These are phyloP conservation scores for Colaptes auratus DNA, from an alignment of 2,113 vertebrate genomes.

Conservation along the genomic window DNA sequence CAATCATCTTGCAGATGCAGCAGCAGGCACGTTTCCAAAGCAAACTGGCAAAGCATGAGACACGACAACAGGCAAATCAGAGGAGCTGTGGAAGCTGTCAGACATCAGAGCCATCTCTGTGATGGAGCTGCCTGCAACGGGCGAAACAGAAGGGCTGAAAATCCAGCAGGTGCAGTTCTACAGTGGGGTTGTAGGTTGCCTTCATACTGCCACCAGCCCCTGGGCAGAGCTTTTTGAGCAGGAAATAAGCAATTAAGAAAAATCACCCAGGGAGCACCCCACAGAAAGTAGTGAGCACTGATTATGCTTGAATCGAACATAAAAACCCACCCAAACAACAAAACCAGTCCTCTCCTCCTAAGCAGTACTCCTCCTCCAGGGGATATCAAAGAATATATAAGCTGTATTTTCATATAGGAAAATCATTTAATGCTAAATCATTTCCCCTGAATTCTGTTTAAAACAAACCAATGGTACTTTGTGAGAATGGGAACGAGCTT, in stretches of 20 bases:
- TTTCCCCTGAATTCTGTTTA: not conserved
- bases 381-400: not conserved
- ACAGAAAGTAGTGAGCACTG: not conserved
- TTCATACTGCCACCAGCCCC: not conserved
- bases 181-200: not conserved
- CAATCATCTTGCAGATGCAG: not conserved
- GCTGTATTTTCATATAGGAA: not conserved
- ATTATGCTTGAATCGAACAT: not conserved
- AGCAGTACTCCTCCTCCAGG: not conserved
- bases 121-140: not conserved
- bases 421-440: not conserved
- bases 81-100: not conserved
- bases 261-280: not conserved
- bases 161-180: not conserved
- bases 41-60: not conserved
- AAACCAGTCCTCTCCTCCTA: not conserved
- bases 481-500: not conserved
- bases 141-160: not conserved
- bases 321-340: not conserved
- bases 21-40: not conserved
- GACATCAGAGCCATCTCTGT: fast-evolving
- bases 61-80: not conserved
- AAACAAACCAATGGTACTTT: not conserved
- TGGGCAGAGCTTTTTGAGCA: not conserved
- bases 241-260: no score